Base-by-base conservation (phyloP, 1,140 invertebrate genomes). In the Drosophila ironensis region DNA sequence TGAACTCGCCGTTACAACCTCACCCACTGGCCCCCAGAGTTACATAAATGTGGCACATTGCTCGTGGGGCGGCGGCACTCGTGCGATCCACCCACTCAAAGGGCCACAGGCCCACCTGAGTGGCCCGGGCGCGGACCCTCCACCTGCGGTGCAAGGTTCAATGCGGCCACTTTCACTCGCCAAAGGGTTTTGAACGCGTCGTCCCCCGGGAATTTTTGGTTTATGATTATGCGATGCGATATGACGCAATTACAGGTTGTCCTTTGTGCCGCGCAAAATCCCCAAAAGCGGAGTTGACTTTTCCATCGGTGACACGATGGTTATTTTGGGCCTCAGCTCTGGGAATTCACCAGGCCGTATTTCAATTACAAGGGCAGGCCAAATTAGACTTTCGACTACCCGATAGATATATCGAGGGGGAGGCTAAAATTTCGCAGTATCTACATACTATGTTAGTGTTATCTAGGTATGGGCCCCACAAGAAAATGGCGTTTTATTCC, bases 371-470 rank as follows among this genome's bases (percentile, higher is more conserved):
- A 40, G 61, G 67, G 72, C 71, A 64, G 73, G 25, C 50, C 45
- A 74, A 73, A 84, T 78, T 84, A 73, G 69, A 82, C 78, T 82
- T 82, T 82, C 72, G 78, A 82, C 78, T 78, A 41, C 44, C 24
- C 57, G 78, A 84, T 84, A n/a, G n/a, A n/a, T n/a, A n/a, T n/a
- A 82, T 52, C 78, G 20, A 37, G 12, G 14, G 54, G 14, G 41
- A 16, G 8, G 35, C 46, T 47, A 33, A 16, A 37, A 30, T 44
- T 52, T 44, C 11, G 46, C 35, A 45, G 33, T 72, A 57, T 46
- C 60, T 54, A 33, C 4, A n/a, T n/a, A n/a, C n/a, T n/a, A n/a
- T n/a, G n/a, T n/a, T 33, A 67, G 59, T 60, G 69, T 86, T 84
- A 82, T 86, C 78, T 69, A 42, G 24, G 41, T 41, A 69, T 37